These are phyloP conservation scores for Labia minor DNA, from an alignment of 2,888 invertebrate genomes.

Conservation along the genomic window DNA sequence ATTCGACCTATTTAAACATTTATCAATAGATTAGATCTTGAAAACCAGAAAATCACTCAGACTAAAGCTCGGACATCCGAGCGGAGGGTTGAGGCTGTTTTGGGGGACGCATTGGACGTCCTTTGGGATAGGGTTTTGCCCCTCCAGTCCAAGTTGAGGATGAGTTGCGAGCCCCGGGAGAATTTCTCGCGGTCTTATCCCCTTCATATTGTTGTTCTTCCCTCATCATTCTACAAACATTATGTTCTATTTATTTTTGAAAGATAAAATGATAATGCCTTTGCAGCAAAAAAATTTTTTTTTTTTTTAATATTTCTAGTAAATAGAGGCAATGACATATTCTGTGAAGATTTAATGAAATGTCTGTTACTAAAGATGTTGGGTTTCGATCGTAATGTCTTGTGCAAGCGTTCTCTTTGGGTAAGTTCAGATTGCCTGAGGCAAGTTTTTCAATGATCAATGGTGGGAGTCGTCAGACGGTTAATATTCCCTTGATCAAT, in stretches of 20 bases:
- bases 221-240: background rate
- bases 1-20: too few relatives aligned
- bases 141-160: background rate
- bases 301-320: background rate
- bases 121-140: too few relatives aligned
- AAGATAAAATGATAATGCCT: background rate
- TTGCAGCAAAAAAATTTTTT: background rate
- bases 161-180: background rate
- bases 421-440: background rate
- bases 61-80: too few relatives aligned
- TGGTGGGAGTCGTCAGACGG: background rate
- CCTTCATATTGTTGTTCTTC: background rate
- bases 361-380: background rate
- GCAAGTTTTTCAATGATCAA: constrained; percentile 4
- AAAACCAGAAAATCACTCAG: too few relatives aligned
- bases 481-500: constrained; percentile 13
- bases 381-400: background rate
- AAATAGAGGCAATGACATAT: too few relatives aligned
- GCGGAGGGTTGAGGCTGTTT: too few relatives aligned
- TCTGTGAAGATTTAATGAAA: background rate
- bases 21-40: too few relatives aligned
- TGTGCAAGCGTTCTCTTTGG: background rate
- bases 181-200: background rate
- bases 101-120: too few relatives aligned
- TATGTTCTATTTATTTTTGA: background rate